phyloP scores from a whole-genome alignment of 2,113 vertebrate species.

The Neofelis nebulosa region DNA sequence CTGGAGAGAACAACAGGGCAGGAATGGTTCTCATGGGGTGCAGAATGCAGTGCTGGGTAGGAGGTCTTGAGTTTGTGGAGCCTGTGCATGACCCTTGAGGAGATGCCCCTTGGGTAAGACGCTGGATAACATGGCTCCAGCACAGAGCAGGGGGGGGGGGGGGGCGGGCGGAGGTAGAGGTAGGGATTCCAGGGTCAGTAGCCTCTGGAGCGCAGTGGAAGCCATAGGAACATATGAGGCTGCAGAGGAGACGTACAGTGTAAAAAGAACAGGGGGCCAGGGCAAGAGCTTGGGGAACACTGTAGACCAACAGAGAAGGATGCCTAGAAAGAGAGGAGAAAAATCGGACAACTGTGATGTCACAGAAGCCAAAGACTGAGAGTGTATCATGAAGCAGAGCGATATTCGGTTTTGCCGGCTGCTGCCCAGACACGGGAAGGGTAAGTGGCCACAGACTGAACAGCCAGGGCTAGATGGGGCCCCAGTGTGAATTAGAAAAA shows the following conservation, averaged over 20 bases:
- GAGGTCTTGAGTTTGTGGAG: not conserved
- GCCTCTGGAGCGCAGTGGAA: not conserved
- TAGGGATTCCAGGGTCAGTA: not conserved
- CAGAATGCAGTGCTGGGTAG: not conserved
- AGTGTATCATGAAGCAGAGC: not conserved
- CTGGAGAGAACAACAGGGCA: too few relatives aligned
- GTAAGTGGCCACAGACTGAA: not conserved
- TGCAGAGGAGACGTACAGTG: not conserved
- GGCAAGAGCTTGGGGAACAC: not conserved
- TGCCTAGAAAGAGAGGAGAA: not conserved
- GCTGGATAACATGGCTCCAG: accelerated
- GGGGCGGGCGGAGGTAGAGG: too few relatives aligned
- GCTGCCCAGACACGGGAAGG: not conserved
- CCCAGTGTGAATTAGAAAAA: constrained; percentile 40
- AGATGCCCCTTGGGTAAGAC: not conserved
- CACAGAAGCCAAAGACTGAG: not conserved
- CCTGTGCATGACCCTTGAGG: not conserved
- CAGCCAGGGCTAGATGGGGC: not conserved
- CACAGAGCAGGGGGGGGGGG: not conserved
- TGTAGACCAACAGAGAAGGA: not conserved
- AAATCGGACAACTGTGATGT: accelerated
- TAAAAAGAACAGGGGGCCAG: not conserved
- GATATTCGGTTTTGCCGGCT: accelerated
- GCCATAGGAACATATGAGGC: not conserved
- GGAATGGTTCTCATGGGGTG: too few relatives aligned